Base-by-base conservation (phyloP, 1,140 invertebrate species). In the Stenopsyche tienmushanensis region DNA sequence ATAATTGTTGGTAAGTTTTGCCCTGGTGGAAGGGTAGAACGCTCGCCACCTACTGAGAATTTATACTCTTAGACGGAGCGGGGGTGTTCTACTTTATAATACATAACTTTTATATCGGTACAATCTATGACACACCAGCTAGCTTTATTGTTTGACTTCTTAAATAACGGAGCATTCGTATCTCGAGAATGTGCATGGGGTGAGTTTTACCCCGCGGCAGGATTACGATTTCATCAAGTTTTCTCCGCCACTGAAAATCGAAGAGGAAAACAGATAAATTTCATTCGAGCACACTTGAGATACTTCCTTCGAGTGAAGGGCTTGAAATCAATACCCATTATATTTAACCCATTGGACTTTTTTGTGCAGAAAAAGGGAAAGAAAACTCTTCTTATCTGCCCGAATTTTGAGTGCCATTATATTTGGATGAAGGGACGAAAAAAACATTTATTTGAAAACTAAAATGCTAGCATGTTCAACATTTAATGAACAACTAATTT, bases 211-310 rank as follows among this genome's bases (percentile, higher is more conserved):
- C 23, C 50, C 50, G 18, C 15, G 17, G 23, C 2, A n/a, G 25
- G 49, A 52, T 55, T 29, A 39, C 25, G 26, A 1, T 55, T 55
- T 55, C 52, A 55, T 55, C 52, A 39, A 55, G 25, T 55, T 55
- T 53, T 49, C 45, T 20, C 21, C 52, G 52, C 2, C 15, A 34
- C 3, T 39, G 23, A 34, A 55, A 55, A 29, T 7, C 52, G 10
- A 20, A 25, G 18, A 55, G 21, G 52, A 55, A 39, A 55, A 39
- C 52, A 55, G 52, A 55, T 39, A 55, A 53, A 53, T 53, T 53
- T 55, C 5, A 23, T n/a, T 29, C 8, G 52, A 34, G 24, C 21
- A 49, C 47, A 49, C 47, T 49, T 23, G 23, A 26, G 23, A 53
- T 23, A 26, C 50, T 23, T 1, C 50, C 18, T 34, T 20, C 25